phyloP scores from a whole-genome alignment of 2,113 vertebrate species.

The Sialia sialis region DNA sequence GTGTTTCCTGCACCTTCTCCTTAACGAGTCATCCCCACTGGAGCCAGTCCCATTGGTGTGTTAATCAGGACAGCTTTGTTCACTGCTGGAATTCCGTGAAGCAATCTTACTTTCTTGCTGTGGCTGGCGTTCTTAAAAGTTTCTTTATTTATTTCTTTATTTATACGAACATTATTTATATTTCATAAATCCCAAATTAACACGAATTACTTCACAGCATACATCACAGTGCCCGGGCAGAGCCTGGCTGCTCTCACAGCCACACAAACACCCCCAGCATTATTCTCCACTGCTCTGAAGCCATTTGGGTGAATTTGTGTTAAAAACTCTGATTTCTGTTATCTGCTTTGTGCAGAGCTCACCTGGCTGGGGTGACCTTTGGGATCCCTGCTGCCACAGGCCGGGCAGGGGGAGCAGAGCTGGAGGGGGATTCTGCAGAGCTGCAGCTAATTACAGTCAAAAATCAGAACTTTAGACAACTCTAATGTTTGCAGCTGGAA shows the following conservation, averaged over 20 bases:
- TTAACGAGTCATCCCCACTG: too few relatives aligned
- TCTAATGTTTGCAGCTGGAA: slow-evolving; percentile 64
- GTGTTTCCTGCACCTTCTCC: too few relatives aligned
- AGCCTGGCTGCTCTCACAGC: not conserved
- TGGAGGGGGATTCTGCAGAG: not conserved
- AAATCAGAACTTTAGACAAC: slow-evolving; percentile 64
- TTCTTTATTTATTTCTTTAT: too few relatives aligned
- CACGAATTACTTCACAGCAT: too few relatives aligned
- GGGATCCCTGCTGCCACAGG: not conserved
- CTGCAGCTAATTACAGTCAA: slow-evolving; percentile 44
- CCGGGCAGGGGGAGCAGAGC: not conserved
- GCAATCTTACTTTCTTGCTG: too few relatives aligned
- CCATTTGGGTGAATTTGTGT: not conserved
- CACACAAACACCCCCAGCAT: not conserved
- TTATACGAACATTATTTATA: too few relatives aligned
- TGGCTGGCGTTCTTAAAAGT: too few relatives aligned
- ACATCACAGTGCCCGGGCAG: too few relatives aligned
- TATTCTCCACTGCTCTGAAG: not conserved
- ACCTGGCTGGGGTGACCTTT: not conserved
- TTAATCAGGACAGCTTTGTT: too few relatives aligned
- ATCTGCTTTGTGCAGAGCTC: not conserved
- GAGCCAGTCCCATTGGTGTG: too few relatives aligned
- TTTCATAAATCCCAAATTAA: too few relatives aligned
- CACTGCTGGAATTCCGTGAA: too few relatives aligned
- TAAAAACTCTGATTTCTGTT: not conserved